These are phyloP conservation scores for Helarctos malayanus DNA, from an alignment of 2,797 vertebrate species.

Conservation along the genomic window DNA sequence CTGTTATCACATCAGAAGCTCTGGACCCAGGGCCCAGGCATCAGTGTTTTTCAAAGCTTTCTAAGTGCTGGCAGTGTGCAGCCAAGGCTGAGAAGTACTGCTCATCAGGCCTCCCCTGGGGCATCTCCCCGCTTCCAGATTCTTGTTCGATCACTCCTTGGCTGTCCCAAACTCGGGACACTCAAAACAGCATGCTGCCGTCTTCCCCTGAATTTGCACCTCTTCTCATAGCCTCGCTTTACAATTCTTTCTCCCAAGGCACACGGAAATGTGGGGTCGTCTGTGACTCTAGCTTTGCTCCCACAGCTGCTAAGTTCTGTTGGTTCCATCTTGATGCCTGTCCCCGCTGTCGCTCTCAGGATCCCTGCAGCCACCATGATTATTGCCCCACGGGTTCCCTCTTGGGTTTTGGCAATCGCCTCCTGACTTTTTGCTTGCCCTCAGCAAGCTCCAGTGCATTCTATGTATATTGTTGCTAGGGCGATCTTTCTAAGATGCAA, in stretches of 20 bases:
- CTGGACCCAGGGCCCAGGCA: neutral
- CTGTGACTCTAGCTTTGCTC: neutral
- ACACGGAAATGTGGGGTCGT: neutral
- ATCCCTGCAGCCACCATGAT: neutral
- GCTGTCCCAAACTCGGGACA: neutral
- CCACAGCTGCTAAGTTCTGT: neutral
- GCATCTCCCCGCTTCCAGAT: neutral
- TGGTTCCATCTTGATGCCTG: neutral
- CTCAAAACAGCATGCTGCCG: neutral
- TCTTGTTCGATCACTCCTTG: neutral
- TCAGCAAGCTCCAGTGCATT: neutral
- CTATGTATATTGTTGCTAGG: neutral
- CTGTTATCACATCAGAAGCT: neutral
- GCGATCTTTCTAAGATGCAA: neutral
- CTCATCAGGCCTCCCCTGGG: neutral
- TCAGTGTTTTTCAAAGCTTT: neutral
- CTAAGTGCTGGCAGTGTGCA: too few relatives aligned
- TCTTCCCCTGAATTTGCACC: too few relatives aligned
- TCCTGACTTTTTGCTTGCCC: neutral
- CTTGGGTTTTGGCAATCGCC: neutral
- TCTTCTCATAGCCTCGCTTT: neutral
- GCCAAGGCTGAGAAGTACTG: neutral
- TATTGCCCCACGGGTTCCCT: neutral
- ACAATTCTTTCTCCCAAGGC: neutral
- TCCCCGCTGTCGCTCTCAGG: neutral